Base-by-base conservation (phyloP, 1,140 invertebrate species). In the Lucilia cuprina region DNA sequence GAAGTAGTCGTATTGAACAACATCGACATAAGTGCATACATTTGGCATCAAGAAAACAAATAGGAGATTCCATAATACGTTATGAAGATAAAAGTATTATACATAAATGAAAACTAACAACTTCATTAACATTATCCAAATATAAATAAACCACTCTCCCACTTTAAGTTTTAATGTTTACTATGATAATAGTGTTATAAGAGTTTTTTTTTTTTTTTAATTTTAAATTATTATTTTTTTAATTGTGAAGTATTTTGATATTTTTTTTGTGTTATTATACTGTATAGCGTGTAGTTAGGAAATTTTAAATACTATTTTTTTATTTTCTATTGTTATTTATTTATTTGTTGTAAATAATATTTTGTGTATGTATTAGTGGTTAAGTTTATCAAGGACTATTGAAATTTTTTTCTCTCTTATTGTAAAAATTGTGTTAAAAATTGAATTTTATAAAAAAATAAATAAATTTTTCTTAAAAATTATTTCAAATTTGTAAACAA, bases 41-140 rank as follows among this genome's bases (percentile, higher is more conserved):
- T 49, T 84, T 91, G 84, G 89, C 89, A 30, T 91, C 90, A 30
- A 88, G 90, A 83, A 91, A 91, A 83, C 90, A 91, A 78, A 90
- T 91, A 25, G 90, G 90, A 5, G 89, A 91, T 84, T 88, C 90
- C 70, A 90, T 91, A 78, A 89, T 91, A 70, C 88, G 90, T 34
- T 91, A 87, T 83, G 88, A 90, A 86, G 90, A 91, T 74, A 90
- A 87, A 86, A 90, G 86, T 87, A 90, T 90, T 86, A 60, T 89
- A 70, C 86, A 89, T 60, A 90, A 90, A 85, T 90, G 88, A 82
- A 49, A 65, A 70, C 10, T 41, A 70, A 80, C 77, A 10, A 80
- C 30, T 14, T n/a, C 55, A 60, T 60, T 12, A n/a, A n/a, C 17
- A 12, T 55, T 13, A 17, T 14, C n/a, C 55, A n/a, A n/a, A n/a